phyloP scores from a whole-genome alignment of 2,888 invertebrate species.

The Elysia crispata region DNA sequence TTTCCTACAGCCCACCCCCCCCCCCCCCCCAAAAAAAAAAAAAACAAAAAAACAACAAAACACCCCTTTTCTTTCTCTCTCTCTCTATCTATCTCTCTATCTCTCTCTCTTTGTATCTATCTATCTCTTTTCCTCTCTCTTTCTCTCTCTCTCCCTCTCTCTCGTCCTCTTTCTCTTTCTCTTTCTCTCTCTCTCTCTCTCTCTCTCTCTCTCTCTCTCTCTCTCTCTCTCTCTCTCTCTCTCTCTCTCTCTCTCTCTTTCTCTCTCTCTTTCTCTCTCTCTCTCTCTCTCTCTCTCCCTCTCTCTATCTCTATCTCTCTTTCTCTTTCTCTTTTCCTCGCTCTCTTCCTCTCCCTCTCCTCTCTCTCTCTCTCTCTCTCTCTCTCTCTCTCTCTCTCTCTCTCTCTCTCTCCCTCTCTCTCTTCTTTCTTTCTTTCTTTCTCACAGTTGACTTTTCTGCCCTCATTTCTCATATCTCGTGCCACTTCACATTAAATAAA shows the following conservation, averaged over 20 bases:
- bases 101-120: too few species aligned
- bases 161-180: not conserved
- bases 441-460: constrained; percentile 31
- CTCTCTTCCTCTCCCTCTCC: constrained; percentile 20
- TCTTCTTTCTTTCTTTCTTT: not conserved
- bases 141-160: not conserved
- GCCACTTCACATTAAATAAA: not conserved
- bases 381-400: too few species aligned
- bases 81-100: too few species aligned
- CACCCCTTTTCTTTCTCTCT: too few species aligned
- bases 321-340: not conserved
- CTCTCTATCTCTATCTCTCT: constrained; percentile 2
- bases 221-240: not conserved
- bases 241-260: constrained; percentile 2
- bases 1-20: too few species aligned
- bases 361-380: too few species aligned
- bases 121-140: too few species aligned
- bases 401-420: too few species aligned
- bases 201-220: not conserved
- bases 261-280: not conserved
- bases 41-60: too few species aligned
- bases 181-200: not conserved
- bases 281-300: not conserved
- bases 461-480: not conserved
- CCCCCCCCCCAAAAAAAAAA: too few species aligned